phyloP scores from a whole-genome alignment of 2,113 vertebrate species.

The Gallinago paraguaiae region DNA sequence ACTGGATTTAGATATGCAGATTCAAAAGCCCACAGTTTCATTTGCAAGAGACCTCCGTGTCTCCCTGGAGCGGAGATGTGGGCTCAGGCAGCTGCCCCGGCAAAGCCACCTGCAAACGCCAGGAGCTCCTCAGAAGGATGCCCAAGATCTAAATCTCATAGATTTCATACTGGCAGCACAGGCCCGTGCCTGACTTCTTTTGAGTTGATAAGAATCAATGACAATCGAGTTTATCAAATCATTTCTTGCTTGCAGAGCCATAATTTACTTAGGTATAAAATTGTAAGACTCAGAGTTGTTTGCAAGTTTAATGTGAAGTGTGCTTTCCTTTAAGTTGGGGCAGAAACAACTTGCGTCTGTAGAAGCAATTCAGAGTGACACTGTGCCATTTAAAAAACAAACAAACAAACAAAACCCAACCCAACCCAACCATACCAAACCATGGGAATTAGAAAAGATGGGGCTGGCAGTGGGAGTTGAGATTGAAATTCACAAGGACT shows the following conservation, averaged over 20 bases:
- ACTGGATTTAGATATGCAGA: neutral
- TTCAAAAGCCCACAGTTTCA: neutral
- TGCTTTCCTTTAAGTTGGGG: neutral
- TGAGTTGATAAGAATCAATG: neutral
- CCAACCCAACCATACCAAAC: neutral
- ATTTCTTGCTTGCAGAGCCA: neutral
- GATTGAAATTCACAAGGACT: neutral
- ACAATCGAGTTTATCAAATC: neutral
- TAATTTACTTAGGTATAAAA: neutral
- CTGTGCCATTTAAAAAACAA: neutral
- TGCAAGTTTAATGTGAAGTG: neutral
- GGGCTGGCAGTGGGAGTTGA: neutral
- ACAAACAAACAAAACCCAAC: neutral
- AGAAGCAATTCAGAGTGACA: neutral
- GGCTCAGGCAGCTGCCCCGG: neutral
- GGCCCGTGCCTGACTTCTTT: neutral
- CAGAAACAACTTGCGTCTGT: neutral
- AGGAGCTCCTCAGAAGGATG: neutral
- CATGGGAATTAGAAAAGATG: neutral
- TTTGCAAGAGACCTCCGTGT: neutral
- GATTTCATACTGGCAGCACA: neutral
- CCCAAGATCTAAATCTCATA: neutral
- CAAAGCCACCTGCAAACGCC: neutral
- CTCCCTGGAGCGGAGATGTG: neutral
- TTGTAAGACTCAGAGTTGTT: neutral